phyloP scores from a whole-genome alignment of 2,797 vertebrate genomes.

The Poecilia picta region DNA sequence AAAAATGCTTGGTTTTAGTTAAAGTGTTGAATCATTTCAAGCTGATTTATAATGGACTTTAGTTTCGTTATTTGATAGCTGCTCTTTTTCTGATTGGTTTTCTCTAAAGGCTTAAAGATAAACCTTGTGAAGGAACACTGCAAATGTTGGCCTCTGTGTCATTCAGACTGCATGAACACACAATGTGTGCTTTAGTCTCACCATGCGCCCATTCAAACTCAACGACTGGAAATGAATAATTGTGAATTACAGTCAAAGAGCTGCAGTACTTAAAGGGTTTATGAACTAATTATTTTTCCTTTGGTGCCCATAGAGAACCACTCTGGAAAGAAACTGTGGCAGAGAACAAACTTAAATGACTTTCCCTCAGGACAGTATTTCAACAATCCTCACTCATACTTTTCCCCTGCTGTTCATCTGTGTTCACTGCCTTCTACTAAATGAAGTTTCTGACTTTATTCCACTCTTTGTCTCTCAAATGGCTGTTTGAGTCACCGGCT shows the following conservation, averaged over 20 bases:
- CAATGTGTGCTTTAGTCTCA: constrained; percentile 53
- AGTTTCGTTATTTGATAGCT: background rate
- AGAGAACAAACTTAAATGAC: constrained; percentile 56
- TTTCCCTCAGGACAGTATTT: constrained; percentile 57
- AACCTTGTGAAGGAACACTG: background rate
- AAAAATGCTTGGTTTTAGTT: background rate
- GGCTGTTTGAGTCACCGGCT: constrained; percentile 37
- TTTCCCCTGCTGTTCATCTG: constrained; percentile 33
- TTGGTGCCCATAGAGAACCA: constrained; percentile 41
- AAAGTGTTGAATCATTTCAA: background rate
- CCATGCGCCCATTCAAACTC: constrained; percentile 36
- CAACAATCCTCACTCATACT: constrained; percentile 44
- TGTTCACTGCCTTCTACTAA: constrained; percentile 32
- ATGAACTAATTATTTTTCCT: constrained; percentile 63
- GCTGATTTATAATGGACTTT: background rate
- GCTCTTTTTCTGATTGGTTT: background rate
- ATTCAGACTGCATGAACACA: background rate
- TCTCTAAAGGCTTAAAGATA: background rate
- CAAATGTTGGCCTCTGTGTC: background rate
- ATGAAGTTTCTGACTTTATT: constrained; percentile 51
- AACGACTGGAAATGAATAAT: constrained; percentile 62
- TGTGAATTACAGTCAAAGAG: constrained; percentile 46
- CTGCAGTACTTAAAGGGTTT: constrained; percentile 55
- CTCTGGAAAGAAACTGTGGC: constrained; percentile 35
- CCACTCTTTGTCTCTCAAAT: constrained; percentile 39